Base-by-base conservation (phyloP, 2,797 vertebrate genomes). In the Lepilemur septentrionalis region DNA sequence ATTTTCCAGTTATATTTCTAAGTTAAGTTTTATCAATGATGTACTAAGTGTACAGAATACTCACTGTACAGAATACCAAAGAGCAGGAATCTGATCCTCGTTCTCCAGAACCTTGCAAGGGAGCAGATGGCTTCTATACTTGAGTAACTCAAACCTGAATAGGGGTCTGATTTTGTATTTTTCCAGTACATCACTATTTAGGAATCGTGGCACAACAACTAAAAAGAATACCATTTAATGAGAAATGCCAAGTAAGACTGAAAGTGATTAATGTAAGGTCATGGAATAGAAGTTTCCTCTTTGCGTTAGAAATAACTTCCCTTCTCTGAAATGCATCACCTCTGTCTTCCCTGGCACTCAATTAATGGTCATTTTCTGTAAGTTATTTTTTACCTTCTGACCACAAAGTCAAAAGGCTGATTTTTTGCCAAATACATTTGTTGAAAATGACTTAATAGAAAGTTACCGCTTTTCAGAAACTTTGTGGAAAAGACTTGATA, bases 361-460 rank as follows among this genome's bases (percentile, higher is more conserved):
- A 2, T 59, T 72, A 82, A 55, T 20, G 41, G 2, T 67, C 83
- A 79, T 84, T 38, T 79, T 69, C 84, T 50, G 0, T 61, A 91
- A 52, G 63, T 43, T 57, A 70, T 48, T 80, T 95, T 85, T 63
- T 65, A 81, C 55, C n/a, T 38, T 91, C 35, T 81, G 72, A 84
- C n/a, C 70, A 88, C 93, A 85, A 25, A 6, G 8, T 65, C 61
- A 78, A 46, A 93, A 89, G 52, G 35, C 30, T 83, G 41, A n/a
- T 28, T 92, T 95, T 69, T 94, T 89, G 61, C 63, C 43, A 85
- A 70, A 91, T 30, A 25, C 15, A 32, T 86, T 86, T 38, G n/a
- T 65, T 96, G 92, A 97, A 96, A 83, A 83, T 30, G 5, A 93
- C 52, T 94, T 96, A 48, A 95, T 87, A 79, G n/a, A 96, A 97